Evolutionary conservation across 2,113 vertebrate species (phyloP).

Genomic region (Oncorhynchus kisutch): DNA sequence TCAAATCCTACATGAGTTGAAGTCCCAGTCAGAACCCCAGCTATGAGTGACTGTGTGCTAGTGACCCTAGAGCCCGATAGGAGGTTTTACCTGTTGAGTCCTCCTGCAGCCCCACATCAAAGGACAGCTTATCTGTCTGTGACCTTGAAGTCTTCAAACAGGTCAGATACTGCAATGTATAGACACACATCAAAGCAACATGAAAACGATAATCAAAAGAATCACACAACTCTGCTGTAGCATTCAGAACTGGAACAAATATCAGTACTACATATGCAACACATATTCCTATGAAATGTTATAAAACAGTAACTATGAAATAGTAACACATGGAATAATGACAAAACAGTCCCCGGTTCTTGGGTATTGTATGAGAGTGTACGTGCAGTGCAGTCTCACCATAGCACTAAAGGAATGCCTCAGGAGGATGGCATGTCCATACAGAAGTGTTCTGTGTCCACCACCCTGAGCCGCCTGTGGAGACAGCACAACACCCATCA

Average conservation of each 20-base stretch:
- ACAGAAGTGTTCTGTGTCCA: slow-evolving; percentile 92
- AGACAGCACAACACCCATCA: slow-evolving; percentile 24
- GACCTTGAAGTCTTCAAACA: slow-evolving; percentile 97
- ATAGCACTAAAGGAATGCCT: slow-evolving; percentile 93
- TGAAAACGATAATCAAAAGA: slow-evolving; percentile 11
- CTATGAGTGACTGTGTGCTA: neutral
- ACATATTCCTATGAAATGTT: neutral
- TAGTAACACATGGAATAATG: too few relatives aligned
- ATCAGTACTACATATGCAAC: neutral
- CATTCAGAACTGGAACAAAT: neutral
- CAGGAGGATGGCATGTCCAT: slow-evolving; percentile 94
- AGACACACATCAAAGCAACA: slow-evolving; percentile 33
- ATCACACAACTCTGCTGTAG: neutral
- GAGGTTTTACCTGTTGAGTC: slow-evolving; percentile 86
- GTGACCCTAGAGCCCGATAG: slow-evolving; percentile 6
- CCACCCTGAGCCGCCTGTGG: slow-evolving; percentile 89
- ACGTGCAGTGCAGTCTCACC: slow-evolving; percentile 71
- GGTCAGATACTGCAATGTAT: slow-evolving; percentile 86
- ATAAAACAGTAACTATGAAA: too few relatives aligned
- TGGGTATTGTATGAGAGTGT: neutral
- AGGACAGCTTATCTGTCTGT: slow-evolving; percentile 95
- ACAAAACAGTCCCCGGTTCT: too few relatives aligned
- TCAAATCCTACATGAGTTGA: neutral
- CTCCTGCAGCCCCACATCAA: slow-evolving; percentile 95
- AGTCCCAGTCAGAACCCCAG: too few relatives aligned